Evolutionary conservation across 2,113 vertebrate species (phyloP).

Genomic region (Aegithalos caudatus): DNA sequence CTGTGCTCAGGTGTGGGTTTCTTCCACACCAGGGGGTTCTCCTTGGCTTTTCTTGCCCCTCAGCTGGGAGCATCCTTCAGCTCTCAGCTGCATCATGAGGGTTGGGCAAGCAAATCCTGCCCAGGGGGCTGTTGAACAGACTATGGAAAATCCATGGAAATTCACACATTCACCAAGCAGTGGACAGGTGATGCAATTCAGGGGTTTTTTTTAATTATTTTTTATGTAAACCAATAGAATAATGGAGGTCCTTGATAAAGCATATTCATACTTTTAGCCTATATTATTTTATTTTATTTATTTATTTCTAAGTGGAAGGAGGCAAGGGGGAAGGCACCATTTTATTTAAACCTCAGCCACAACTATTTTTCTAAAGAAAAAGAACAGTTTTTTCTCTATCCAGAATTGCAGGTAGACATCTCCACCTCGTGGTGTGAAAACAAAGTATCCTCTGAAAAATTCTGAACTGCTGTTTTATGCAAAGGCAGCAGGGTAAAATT

Average conservation of each 20-base stretch:
- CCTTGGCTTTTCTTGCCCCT: rapidly evolving
- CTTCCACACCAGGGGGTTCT: background rate
- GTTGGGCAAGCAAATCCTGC: no score
- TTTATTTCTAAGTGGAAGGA: background rate
- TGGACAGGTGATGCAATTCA: background rate
- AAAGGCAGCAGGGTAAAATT: background rate
- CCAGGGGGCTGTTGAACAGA: background rate
- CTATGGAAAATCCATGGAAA: background rate
- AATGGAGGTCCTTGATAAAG: background rate
- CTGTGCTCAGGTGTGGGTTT: rapidly evolving
- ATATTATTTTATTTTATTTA: no score
- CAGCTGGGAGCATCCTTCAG: background rate
- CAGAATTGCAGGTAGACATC: background rate
- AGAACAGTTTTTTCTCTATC: no score
- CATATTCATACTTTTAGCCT: background rate
- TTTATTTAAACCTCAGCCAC: background rate
- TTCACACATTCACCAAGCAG: background rate
- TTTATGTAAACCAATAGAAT: background rate
- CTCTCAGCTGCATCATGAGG: background rate
- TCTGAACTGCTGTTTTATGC: background rate
- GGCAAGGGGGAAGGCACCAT: background rate
- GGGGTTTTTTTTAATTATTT: background rate
- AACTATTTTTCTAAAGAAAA: background rate
- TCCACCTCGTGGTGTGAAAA: conserved; percentile 8
- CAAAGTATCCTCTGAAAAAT: background rate